These are phyloP conservation scores for Drosophila triauraria DNA, from an alignment of 1,140 invertebrate species.

Conservation along the genomic window DNA sequence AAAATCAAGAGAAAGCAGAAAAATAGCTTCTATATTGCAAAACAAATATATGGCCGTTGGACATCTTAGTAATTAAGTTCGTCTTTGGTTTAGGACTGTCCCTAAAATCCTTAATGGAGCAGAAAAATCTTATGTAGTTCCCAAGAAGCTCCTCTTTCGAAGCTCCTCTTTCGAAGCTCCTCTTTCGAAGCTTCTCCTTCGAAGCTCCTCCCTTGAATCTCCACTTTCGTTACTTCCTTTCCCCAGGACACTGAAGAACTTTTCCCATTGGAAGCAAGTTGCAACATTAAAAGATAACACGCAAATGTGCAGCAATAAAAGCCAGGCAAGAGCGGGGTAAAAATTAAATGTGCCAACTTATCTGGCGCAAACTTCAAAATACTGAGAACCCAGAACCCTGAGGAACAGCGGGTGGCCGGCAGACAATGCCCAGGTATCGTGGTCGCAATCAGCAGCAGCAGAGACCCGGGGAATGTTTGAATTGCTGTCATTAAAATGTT, in stretches of 20 bases:
- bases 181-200: neutral
- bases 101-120: no score
- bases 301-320: slow-evolving; percentile 76
- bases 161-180: neutral
- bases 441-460: slow-evolving; percentile 57
- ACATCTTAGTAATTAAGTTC: no score
- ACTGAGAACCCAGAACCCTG: slow-evolving; percentile 37
- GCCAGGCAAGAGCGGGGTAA: slow-evolving; percentile 39
- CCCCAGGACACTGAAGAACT: neutral
- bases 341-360: slow-evolving; percentile 79
- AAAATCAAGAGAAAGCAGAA: no score
- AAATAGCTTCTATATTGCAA: no score
- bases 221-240: neutral
- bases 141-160: neutral
- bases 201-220: neutral
- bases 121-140: no score
- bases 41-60: no score
- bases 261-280: slow-evolving; percentile 42
- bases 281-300: slow-evolving; percentile 77
- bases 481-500: slow-evolving; percentile 85
- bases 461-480: slow-evolving; percentile 62
- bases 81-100: no score
- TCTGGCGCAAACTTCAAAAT: slow-evolving; percentile 64
- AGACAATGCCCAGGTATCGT: slow-evolving; percentile 72
- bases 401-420: slow-evolving; percentile 21